Conservation (phyloP, 2,797 vertebrate genomes). For the Siniperca scherzeri region DNA sequence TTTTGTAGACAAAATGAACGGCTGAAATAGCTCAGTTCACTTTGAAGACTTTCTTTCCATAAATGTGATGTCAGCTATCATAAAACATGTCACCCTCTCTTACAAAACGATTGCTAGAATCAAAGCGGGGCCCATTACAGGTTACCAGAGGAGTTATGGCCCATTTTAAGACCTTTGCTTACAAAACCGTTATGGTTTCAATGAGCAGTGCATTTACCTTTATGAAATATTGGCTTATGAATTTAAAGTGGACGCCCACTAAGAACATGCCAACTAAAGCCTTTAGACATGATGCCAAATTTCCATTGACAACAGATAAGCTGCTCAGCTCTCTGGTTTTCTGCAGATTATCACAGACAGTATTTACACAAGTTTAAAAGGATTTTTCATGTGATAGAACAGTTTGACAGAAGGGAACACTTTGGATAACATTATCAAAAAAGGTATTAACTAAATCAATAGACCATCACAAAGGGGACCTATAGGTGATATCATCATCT, state of each 20-base stretch:
- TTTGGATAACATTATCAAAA: not conserved
- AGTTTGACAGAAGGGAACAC: not conserved
- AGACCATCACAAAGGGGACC: not conserved
- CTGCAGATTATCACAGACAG: not conserved
- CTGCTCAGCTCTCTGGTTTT: not conserved
- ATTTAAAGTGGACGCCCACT: constrained; percentile 13
- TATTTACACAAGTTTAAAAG: not conserved
- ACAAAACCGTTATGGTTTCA: constrained; percentile 27
- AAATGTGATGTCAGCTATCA: constrained; percentile 27
- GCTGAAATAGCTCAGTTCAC: not conserved
- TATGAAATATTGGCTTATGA: constrained; percentile 43
- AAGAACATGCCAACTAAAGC: constrained; percentile 5
- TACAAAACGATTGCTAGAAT: constrained; percentile 17
- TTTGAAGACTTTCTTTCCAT: constrained; percentile 27
- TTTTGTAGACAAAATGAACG: not conserved
- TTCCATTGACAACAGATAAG: not conserved
- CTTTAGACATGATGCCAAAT: not conserved
- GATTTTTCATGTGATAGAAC: not conserved
- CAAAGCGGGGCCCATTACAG: constrained; percentile 34
- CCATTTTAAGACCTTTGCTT: constrained; percentile 41
- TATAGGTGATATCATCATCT: not conserved
- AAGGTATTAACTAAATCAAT: not conserved
- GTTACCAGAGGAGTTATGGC: constrained; percentile 39
- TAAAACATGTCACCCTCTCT: constrained; percentile 29
- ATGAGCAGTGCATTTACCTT: constrained; percentile 5